A percentile compares a stretch with the other conserved stretches of the same genome.
Conservation (phyloP, 64 coral and sea anemone genomes). For the Dendronephthya gigantea region DNA sequence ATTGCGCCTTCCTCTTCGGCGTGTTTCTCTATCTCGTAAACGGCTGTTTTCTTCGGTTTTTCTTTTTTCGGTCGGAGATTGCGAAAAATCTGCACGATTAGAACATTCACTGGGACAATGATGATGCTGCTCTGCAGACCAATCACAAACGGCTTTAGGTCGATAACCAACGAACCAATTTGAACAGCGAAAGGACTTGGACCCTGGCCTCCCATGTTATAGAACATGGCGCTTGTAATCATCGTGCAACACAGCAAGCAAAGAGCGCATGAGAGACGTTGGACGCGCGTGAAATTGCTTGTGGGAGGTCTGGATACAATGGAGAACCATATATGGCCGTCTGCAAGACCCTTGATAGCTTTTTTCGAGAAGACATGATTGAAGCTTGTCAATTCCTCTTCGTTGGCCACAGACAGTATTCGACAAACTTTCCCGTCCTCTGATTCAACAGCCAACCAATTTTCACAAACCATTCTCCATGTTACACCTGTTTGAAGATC, state of each 20-base stretch:
- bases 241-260: slow-evolving; percentile 58
- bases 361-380: slow-evolving; percentile 51
- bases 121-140: slow-evolving; percentile 69
- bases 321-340: too few species aligned
- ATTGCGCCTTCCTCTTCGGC: neutral
- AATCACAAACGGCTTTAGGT: slow-evolving; percentile 6
- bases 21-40: neutral
- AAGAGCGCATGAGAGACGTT: too few species aligned
- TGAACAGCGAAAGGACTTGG: neutral
- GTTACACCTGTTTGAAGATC: slow-evolving; percentile 50
- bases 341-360: slow-evolving; percentile 40
- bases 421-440: slow-evolving; percentile 35
- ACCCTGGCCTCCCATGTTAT: slow-evolving; percentile 33
- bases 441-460: slow-evolving; percentile 56
- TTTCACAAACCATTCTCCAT: slow-evolving; percentile 67
- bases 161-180: slow-evolving; percentile 42
- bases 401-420: slow-evolving; percentile 55
- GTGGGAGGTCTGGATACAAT: slow-evolving; percentile 35
- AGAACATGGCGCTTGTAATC: slow-evolving; percentile 27
- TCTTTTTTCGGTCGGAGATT: slow-evolving; percentile 52
- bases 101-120: slow-evolving; percentile 74
- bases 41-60: neutral
- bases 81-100: slow-evolving; percentile 77
- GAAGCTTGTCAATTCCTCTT: slow-evolving; percentile 76
- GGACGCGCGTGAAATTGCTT: too few species aligned